Evolutionary conservation across 2,113 vertebrate species (phyloP).

Genomic region (Harpagus bidentatus): DNA sequence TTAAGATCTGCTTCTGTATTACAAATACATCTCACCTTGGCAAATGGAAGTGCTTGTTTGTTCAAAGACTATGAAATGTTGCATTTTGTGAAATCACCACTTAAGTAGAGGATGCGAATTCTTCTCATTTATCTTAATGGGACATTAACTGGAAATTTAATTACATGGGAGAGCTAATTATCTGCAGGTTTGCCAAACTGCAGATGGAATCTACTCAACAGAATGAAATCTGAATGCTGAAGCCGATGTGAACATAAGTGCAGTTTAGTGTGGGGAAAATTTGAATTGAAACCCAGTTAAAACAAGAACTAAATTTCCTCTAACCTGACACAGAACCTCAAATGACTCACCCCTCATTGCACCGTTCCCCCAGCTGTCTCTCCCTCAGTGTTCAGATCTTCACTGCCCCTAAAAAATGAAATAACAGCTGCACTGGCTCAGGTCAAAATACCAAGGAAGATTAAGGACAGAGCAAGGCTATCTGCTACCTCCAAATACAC

Average conservation of each 20-base stretch:
- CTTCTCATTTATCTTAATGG: conserved; percentile 52
- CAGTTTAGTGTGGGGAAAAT: not conserved
- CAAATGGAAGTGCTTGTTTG: conserved; percentile 9
- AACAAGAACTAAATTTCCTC: not conserved
- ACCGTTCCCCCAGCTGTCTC: rapidly evolving
- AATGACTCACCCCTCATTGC: rapidly evolving
- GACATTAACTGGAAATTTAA: conserved; percentile 56
- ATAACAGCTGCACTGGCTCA: not conserved
- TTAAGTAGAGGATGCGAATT: not conserved
- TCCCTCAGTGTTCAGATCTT: not conserved
- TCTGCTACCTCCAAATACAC: not conserved
- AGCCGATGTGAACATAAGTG: not conserved
- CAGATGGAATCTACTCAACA: conserved; percentile 26
- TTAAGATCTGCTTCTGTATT: not conserved
- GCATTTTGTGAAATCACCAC: not conserved
- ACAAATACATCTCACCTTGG: not conserved
- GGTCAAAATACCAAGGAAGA: not conserved
- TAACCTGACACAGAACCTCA: not conserved
- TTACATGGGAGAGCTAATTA: conserved; percentile 53
- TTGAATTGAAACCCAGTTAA: not conserved
- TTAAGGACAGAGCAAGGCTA: not conserved
- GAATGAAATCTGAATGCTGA: not conserved
- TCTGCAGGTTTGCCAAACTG: conserved; percentile 38
- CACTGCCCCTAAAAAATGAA: not conserved
- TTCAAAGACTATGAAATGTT: conserved; percentile 19